Base-by-base conservation (phyloP, 2,888 invertebrate species). In the Helobdella robusta region DNA sequence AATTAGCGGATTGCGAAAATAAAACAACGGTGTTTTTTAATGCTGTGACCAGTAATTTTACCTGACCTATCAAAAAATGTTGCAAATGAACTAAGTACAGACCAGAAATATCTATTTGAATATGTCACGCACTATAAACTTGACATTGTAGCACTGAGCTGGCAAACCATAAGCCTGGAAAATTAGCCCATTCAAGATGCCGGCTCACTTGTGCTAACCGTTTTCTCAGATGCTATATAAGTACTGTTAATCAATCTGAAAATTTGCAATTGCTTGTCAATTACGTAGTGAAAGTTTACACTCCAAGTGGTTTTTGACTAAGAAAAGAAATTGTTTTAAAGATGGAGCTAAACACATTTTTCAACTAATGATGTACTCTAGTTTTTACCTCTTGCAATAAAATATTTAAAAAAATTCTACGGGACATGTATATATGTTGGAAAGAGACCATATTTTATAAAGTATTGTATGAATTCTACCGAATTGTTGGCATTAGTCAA, bases 241-340 rank as follows among this genome's bases (percentile, higher is more conserved):
- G 44, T 40, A 15, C 44, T 40, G 11, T 40, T 15, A 40, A 40
- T 40, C 44, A 11, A n/a, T 40, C 44, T 15, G 44, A 40, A 40
- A 40, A 40, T n/a, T 40, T 40, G n/a, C 44, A 40, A 40, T 40
- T 40, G 44, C 44, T 40, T 40, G 44, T 40, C 44, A 40, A 40
- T n/a, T 40, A 40, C 44, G 44, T 40, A n/a, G 44, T 40, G 11
- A 40, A 40, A 40, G 44, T 40, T 15, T 40, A 40, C 44, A n/a
- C 44, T 40, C 44, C 44, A n/a, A 40, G 44, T n/a, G n/a, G n/a
- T n/a, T n/a, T n/a, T n/a, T n/a, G n/a, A n/a, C n/a, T n/a, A n/a
- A n/a, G n/a, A 11, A 40, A 40, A 40, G n/a, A n/a, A 40, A 15
- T 15, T 40, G 11, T n/a, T 40, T 40, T 40, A 40, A 40, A n/a